Percentiles rank a stretch among this genome's conserved stretches.
These are phyloP conservation scores for Oxystoma pomonae DNA, from an alignment of 2,888 invertebrate genomes.

Conservation along the genomic window DNA sequence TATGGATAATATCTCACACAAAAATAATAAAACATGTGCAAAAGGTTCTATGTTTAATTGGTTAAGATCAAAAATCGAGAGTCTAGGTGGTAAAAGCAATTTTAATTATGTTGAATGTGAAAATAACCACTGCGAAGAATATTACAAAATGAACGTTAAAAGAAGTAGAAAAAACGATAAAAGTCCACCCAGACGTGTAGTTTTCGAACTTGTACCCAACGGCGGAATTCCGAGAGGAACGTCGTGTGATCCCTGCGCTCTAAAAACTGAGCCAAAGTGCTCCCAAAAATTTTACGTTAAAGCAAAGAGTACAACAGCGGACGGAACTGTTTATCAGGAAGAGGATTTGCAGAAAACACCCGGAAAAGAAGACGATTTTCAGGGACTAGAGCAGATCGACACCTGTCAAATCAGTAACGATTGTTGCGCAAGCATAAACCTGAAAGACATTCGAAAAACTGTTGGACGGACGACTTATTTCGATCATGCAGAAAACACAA, in stretches of 20 bases:
- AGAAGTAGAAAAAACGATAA: conserved; percentile 22
- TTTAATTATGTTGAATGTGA: background rate
- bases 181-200: conserved; percentile 25
- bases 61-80: background rate
- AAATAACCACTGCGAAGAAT: conserved; percentile 21
- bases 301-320: background rate
- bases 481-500: conserved; percentile 33
- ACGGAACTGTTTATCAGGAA: background rate
- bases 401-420: background rate
- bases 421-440: background rate
- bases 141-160: conserved; percentile 33
- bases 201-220: background rate
- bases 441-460: conserved; percentile 2
- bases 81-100: background rate
- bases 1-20: no score
- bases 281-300: background rate
- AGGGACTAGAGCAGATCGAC: no score
- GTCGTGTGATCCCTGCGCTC: background rate
- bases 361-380: background rate
- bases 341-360: conserved; percentile 2
- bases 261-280: background rate
- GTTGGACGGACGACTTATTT: conserved; percentile 26
- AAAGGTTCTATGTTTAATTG: background rate
- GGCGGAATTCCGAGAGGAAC: background rate
- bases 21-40: background rate